Evolutionary conservation across 2,797 vertebrate species (phyloP).

Genomic region (Clamator glandarius): DNA sequence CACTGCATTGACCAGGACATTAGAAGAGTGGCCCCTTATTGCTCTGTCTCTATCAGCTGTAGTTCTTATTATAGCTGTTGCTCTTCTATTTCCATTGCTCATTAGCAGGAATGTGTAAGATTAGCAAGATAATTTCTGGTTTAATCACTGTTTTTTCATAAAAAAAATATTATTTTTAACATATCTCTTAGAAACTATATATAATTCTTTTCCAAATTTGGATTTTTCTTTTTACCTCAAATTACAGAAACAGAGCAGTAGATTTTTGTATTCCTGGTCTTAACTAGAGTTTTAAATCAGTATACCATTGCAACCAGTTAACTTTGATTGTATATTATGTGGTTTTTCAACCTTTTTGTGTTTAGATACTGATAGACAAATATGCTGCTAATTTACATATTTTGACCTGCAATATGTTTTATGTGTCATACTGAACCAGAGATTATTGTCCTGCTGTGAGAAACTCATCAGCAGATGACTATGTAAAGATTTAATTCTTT

Average conservation of each 20-base stretch:
- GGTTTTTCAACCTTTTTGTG: neutral
- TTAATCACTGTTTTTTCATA: neutral
- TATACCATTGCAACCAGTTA: neutral
- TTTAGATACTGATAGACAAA: neutral
- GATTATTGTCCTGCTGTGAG: neutral
- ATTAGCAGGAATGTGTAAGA: neutral
- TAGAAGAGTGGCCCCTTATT: neutral
- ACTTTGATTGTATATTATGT: neutral
- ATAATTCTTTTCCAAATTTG: neutral
- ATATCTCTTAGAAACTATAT: neutral
- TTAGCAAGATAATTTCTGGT: neutral
- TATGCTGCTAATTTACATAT: neutral
- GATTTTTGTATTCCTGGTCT: neutral
- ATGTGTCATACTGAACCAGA: neutral
- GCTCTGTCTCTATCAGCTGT: neutral
- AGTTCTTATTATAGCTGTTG: neutral
- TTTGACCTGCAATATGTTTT: neutral
- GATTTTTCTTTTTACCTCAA: neutral
- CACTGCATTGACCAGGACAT: neutral
- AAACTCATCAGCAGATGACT: neutral
- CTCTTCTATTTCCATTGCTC: neutral
- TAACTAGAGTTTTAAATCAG: neutral
- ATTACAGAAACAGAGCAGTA: neutral
- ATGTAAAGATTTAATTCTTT: neutral
- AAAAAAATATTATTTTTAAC: neutral